phyloP scores from a whole-genome alignment of 2,888 invertebrate species.

The Agelastica alni region DNA sequence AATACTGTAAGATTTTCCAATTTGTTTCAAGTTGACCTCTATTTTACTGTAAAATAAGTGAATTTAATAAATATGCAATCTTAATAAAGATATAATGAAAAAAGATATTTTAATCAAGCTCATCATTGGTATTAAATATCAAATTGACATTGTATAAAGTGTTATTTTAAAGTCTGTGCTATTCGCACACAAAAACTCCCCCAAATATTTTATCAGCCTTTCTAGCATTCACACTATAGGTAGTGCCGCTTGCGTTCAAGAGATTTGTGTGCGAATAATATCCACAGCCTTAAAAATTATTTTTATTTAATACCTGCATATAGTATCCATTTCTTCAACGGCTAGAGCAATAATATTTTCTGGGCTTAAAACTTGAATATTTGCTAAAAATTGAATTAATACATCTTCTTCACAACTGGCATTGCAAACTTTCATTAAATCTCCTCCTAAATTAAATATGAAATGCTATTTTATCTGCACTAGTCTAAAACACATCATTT shows the following conservation, averaged over 20 bases:
- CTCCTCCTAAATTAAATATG: not conserved
- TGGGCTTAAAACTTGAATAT: slow-evolving; percentile 60
- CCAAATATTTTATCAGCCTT: too few species aligned
- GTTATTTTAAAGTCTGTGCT: too few species aligned
- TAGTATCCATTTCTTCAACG: slow-evolving; percentile 49
- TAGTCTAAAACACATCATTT: not conserved
- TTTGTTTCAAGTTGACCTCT: slow-evolving; percentile 49
- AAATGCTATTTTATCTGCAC: too few species aligned
- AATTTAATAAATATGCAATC: not conserved
- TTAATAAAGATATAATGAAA: too few species aligned
- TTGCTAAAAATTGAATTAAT: slow-evolving; percentile 58
- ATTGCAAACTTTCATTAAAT: too few species aligned
- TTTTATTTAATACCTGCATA: slow-evolving; percentile 51
- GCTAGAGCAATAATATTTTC: slow-evolving; percentile 60
- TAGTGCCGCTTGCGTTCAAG: too few species aligned
- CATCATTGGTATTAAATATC: not conserved
- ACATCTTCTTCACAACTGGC: slow-evolving; percentile 52
- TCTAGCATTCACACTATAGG: too few species aligned
- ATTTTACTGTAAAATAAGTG: slow-evolving; percentile 46
- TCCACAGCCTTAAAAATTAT: too few species aligned
- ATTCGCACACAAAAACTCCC: too few species aligned
- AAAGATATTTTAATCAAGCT: not conserved
- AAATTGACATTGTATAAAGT: not conserved
- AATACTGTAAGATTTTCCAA: slow-evolving; percentile 52
- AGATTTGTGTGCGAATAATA: too few species aligned